A percentile compares a stretch with the other conserved stretches of the same genome.
Conservation (phyloP, 2,113 vertebrate species). For the Sinocyclocheilus grahami region DNA sequence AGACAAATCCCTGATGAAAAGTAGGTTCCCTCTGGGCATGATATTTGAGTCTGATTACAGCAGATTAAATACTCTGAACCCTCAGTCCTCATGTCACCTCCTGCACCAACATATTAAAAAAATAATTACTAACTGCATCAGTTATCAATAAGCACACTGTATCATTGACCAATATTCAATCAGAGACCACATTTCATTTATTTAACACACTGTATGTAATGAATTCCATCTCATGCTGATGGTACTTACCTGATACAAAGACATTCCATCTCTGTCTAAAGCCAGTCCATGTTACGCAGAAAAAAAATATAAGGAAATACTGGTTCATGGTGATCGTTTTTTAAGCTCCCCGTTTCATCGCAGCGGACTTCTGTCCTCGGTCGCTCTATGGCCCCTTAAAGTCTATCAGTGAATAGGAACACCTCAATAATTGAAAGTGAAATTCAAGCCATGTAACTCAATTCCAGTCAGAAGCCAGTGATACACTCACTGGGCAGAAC, state of each 20-base stretch:
- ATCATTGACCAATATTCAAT: not conserved
- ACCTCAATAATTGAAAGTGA: slow-evolving; percentile 71
- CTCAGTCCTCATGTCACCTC: slow-evolving; percentile 25
- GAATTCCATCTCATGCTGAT: not conserved
- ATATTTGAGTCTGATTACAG: slow-evolving; percentile 61
- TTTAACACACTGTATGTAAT: not conserved
- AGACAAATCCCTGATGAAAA: slow-evolving; percentile 74
- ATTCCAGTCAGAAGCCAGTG: slow-evolving; percentile 57
- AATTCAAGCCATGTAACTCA: slow-evolving; percentile 68
- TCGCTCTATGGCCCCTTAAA: slow-evolving; percentile 43
- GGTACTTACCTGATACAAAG: slow-evolving; percentile 66
- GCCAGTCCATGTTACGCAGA: slow-evolving; percentile 55
- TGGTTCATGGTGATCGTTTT: slow-evolving; percentile 51
- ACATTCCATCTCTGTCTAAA: slow-evolving; percentile 52
- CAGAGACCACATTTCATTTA: not conserved
- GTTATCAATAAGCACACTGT: not conserved
- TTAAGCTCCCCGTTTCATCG: slow-evolving; percentile 30
- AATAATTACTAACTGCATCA: not conserved
- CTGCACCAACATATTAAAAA: not conserved
- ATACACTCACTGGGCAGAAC: slow-evolving; percentile 25
- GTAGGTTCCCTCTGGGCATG: slow-evolving; percentile 76
- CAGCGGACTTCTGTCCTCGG: slow-evolving; percentile 31
- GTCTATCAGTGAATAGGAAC: slow-evolving; percentile 65
- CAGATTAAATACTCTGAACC: slow-evolving; percentile 45
- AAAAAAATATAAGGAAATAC: slow-evolving; percentile 47